Evolutionary conservation across 2,797 vertebrate genomes (phyloP), one percentile per base, ranked within the genome.

Genomic region (Babyrousa celebensis): DNA sequence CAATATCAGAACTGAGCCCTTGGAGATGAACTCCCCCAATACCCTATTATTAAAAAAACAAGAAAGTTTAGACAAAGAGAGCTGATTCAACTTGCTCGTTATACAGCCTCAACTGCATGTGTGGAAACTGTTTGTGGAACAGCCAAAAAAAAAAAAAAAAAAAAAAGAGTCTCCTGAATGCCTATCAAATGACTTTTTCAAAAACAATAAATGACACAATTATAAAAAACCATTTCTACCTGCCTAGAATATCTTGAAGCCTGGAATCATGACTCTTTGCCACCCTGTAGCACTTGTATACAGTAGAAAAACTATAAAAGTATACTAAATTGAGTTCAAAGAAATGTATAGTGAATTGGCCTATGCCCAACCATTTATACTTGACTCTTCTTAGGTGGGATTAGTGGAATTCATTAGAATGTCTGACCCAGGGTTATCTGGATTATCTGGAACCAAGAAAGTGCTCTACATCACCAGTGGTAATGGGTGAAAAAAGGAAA

Each of bases 401-500:
- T 85, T 40, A 67, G 10, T 67, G 18, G n/a, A 80, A 54, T 62
- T 84, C n/a, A 68, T 48, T 65, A 74, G 40, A 79, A 18, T 52
- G 9, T 78, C 36, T 52, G 29, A 6, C 9, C 17, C 63, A 65
- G 16, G 27, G 52, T 71, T 65, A 54, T 89, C 36, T 77, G 12
- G 70, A 77, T 77, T 85, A 75, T 86, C 32, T 48, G n/a, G 27
- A 82, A 68, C 23, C 58, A 58, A 88, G 23, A 85, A 91, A 84
- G 6, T 91, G 7, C 12, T 85, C 92, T 65, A 56, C 32, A 60
- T 91, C 20, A 86, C 23, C 25, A 40, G 15, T 43, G 40, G 52
- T 25, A 82, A 85, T 89, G 52, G 10, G 18, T 74, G 27, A 63
- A 63, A 83, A 85, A 8, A 12, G 62, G 1, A 2, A 20, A n/a